Conservation (phyloP, 2,113 vertebrate genomes). For the Eidolon helvum region DNA sequence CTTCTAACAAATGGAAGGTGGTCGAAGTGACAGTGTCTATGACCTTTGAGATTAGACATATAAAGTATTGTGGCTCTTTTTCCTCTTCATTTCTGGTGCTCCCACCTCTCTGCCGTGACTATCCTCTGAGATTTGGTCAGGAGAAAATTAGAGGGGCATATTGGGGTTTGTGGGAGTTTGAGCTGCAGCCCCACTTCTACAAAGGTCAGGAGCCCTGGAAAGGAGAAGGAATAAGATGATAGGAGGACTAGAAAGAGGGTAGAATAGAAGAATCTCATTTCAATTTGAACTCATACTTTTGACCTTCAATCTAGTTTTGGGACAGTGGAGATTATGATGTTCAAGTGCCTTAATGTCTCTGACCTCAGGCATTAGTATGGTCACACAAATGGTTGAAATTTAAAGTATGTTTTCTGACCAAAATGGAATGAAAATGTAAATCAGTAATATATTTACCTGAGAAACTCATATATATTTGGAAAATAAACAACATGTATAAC, state of each 20-base stretch:
- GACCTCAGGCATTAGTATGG: constrained; percentile 84
- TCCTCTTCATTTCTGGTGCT: background rate
- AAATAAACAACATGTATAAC: background rate
- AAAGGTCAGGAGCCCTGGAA: background rate
- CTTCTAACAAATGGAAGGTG: background rate
- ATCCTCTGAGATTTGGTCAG: background rate
- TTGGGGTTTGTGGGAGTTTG: background rate
- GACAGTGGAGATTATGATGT: constrained; percentile 93
- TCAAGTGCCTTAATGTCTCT: constrained; percentile 86
- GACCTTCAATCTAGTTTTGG: constrained; percentile 90
- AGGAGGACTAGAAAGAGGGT: constrained; percentile 73
- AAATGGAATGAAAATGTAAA: constrained; percentile 7
- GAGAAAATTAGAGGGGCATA: background rate
- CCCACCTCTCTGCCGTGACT: background rate
- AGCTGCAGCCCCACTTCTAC: background rate
- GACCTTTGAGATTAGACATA: background rate
- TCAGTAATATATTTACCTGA: background rate
- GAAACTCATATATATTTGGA: background rate
- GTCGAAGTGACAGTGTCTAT: background rate
- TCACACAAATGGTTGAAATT: constrained; percentile 45
- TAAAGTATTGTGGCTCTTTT: background rate
- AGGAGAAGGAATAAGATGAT: background rate
- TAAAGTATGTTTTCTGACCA: background rate
- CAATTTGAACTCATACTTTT: constrained; percentile 94
- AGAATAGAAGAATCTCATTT: constrained; percentile 96